A percentile compares a stretch with the other conserved stretches of the same genome.
phyloP scores from a whole-genome alignment of 1,140 invertebrate species.

The Popillia japonica region DNA sequence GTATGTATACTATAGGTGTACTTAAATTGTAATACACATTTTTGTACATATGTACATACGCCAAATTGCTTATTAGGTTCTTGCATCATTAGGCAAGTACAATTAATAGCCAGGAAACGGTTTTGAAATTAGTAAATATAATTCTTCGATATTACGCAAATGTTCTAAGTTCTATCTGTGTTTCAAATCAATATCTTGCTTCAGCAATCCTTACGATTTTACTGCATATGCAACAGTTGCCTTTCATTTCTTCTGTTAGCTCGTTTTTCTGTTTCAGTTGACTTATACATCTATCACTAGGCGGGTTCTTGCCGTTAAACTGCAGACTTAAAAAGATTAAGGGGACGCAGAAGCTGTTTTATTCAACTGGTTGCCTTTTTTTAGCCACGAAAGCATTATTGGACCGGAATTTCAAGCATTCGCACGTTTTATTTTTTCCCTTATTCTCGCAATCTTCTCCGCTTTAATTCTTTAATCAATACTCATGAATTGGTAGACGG shows the following conservation, averaged over 20 bases:
- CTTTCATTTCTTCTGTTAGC: background rate
- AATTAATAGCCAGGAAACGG: too few species aligned
- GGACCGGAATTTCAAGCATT: background rate
- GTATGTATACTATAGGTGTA: too few species aligned
- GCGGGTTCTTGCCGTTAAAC: background rate
- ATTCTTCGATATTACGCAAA: too few species aligned
- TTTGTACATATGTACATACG: too few species aligned
- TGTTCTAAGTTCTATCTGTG: background rate
- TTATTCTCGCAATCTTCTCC: background rate
- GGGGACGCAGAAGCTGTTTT: background rate
- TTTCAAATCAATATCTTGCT: background rate
- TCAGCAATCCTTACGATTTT: background rate
- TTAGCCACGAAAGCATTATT: background rate
- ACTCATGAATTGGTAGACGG: background rate
- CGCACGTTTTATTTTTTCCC: background rate
- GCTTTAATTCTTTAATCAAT: conserved; percentile 6
- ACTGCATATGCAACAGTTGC: conserved; percentile 2
- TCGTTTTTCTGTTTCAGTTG: conserved; percentile 4
- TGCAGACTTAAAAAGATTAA: background rate
- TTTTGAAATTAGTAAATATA: too few species aligned
- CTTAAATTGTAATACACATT: too few species aligned
- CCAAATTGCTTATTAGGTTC: too few species aligned
- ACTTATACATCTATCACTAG: background rate
- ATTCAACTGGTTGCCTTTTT: conserved; percentile 6
- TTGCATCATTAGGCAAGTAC: too few species aligned